Evolutionary conservation across 1,140 invertebrate species (phyloP).

Genomic region (Triops cancriformis): DNA sequence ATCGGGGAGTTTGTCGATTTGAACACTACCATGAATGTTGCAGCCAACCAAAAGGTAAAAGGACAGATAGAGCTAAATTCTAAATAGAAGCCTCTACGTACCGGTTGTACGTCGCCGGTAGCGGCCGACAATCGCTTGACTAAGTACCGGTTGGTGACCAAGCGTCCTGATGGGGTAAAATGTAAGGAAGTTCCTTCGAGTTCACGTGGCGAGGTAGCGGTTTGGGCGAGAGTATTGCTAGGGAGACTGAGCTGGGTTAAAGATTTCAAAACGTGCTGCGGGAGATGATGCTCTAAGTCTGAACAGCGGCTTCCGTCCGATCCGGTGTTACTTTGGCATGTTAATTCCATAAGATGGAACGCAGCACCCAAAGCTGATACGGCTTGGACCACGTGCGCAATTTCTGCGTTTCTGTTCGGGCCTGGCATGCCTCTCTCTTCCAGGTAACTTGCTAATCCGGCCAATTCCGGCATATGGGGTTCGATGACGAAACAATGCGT

Average conservation of each 20-base stretch:
- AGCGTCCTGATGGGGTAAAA: constrained; percentile 25
- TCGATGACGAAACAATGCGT: constrained; percentile 23
- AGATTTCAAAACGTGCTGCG: constrained; percentile 21
- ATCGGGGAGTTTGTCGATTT: too few relatives aligned
- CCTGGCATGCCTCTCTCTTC: constrained; percentile 14
- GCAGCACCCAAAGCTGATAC: constrained; percentile 28
- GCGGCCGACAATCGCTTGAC: constrained; percentile 24
- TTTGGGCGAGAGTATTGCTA: background rate
- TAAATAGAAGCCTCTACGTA: background rate
- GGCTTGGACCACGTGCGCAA: constrained; percentile 27
- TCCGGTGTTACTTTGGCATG: background rate
- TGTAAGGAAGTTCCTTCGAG: constrained; percentile 22
- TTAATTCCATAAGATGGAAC: constrained; percentile 27
- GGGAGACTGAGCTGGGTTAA: constrained; percentile 23
- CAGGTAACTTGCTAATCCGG: constrained; percentile 22
- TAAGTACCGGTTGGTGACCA: constrained; percentile 25
- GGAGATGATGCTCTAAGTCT: background rate
- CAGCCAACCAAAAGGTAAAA: too few relatives aligned
- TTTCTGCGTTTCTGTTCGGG: constrained; percentile 20
- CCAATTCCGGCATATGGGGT: constrained; percentile 27
- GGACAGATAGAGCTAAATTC: too few relatives aligned
- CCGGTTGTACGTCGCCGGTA: constrained; percentile 22
- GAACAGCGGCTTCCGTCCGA: background rate
- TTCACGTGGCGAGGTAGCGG: constrained; percentile 20
- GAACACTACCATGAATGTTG: too few relatives aligned